Conservation (phyloP, 2,888 invertebrate genomes). For the Acronicta alni region DNA sequence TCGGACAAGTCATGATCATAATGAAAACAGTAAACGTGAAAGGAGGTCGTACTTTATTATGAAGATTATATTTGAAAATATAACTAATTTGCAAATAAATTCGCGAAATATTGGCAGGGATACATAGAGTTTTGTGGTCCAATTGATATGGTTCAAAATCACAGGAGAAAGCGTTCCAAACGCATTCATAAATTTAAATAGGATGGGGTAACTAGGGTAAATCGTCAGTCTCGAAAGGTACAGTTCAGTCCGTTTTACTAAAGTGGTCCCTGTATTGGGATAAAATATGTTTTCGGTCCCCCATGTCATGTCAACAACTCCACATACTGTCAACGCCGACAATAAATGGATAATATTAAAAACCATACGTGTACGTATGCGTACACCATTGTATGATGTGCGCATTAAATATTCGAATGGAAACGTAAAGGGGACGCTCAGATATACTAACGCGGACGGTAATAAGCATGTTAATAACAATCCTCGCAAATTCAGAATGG, state of each 20-base stretch:
- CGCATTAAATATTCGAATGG: background rate
- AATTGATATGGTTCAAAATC: conserved; percentile 51
- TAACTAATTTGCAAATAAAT: conserved; percentile 47
- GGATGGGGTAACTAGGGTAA: conserved; percentile 64
- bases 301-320: conserved; percentile 14
- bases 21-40: conserved; percentile 29
- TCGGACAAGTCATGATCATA: background rate
- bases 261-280: conserved; percentile 54
- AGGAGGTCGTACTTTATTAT: conserved; percentile 24
- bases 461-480: conserved; percentile 10
- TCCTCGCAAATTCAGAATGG: background rate
- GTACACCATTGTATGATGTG: background rate
- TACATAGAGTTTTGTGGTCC: conserved; percentile 44
- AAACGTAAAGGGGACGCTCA: conserved; percentile 16
- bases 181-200: conserved; percentile 54
- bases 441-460: conserved; percentile 34
- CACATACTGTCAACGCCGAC: conserved; percentile 18
- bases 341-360: conserved; percentile 2
- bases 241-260: conserved; percentile 56
- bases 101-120: conserved; percentile 45
- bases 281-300: conserved; percentile 23
- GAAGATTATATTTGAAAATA: conserved; percentile 16
- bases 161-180: conserved; percentile 37
- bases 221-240: conserved; percentile 78
- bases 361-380: conserved; percentile 1